Evolutionary conservation across 2,113 vertebrate genomes (phyloP), one percentile per base, ranked within the genome.

Genomic region (Petrocephalus zakoni): DNA sequence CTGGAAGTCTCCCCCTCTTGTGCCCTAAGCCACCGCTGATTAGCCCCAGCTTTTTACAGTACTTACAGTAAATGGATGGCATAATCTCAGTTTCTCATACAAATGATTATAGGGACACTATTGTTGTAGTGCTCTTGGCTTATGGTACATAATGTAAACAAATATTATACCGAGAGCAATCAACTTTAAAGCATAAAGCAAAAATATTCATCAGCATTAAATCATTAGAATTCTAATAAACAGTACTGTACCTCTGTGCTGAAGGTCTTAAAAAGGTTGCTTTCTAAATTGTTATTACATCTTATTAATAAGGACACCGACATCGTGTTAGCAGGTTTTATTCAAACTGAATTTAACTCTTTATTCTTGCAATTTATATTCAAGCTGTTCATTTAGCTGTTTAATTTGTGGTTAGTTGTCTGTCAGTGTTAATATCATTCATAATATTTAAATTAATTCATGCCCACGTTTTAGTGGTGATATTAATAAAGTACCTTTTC

Each of bases 391-490:
- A 86, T 55, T 17, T 86, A 34, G 25, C 25, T 86, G 84, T 86
- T 83, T 86, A 86, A 86, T 86, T 86, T n/a, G 7, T 55, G 84
- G 52, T 34, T 86, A 34, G 52, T 53, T 83, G 25, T 55, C 25
- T 86, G 52, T 51, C 2, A 25, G 52, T 86, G 51, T 51, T 85
- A n/a, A 85, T 85, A 21, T 84, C 19, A 47, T 85, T 21, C 51
- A 85, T 25, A n/a, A 34, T n/a, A 46, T 51, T n/a, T 34, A 85
- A 85, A 85, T 52, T 85, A 85, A 53, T 85, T 55, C 42, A 85
- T 86, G 84, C 52, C 15, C 84, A 55, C 52, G 55, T 86, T 86
- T 86, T 34, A 56, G 1, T 34, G 49, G 51, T 56, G 84, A 19
- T 55, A 86, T 86, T 53, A 86, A 86, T 55, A 34, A 29, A 53